Conservation (phyloP, 2,797 vertebrate species). For the Mus spretus region DNA sequence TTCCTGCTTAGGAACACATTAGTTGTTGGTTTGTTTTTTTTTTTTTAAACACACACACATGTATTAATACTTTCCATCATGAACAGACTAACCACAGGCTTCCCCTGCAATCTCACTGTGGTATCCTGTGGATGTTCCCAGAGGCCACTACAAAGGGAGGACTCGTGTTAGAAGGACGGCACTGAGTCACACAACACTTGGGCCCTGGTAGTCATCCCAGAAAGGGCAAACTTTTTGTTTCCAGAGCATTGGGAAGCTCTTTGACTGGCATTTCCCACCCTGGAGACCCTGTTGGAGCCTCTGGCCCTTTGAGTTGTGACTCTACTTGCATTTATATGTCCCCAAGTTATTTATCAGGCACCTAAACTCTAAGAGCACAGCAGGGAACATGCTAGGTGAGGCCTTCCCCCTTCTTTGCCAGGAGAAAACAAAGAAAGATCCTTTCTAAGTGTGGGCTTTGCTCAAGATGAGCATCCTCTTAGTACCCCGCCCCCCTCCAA, state of each 20-base stretch:
- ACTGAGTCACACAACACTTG: not conserved
- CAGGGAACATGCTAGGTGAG: not conserved
- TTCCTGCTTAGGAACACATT: not conserved
- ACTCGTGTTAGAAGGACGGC: not conserved
- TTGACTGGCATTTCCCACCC: not conserved
- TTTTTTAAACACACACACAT: not conserved
- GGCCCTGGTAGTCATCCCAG: constrained; percentile 40
- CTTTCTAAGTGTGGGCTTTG: not conserved
- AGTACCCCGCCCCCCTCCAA: not conserved
- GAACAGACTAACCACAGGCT: not conserved
- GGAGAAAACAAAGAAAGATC: not conserved
- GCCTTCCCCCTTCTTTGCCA: not conserved
- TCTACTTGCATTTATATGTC: not conserved
- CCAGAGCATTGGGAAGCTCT: not conserved
- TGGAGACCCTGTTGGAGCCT: not conserved
- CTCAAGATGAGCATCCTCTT: not conserved
- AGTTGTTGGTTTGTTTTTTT: not conserved
- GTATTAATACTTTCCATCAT: constrained; percentile 5
- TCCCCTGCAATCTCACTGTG: not conserved
- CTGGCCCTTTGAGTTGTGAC: not conserved
- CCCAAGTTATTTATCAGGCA: not conserved
- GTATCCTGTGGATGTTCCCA: not conserved
- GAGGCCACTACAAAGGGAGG: constrained; percentile 54
- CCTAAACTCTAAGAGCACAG: not conserved
- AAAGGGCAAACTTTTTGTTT: constrained; percentile 39